Evolutionary conservation across 2,113 vertebrate genomes (phyloP), one percentile per base, ranked within the genome.

Genomic region (Symphodus melops): DNA sequence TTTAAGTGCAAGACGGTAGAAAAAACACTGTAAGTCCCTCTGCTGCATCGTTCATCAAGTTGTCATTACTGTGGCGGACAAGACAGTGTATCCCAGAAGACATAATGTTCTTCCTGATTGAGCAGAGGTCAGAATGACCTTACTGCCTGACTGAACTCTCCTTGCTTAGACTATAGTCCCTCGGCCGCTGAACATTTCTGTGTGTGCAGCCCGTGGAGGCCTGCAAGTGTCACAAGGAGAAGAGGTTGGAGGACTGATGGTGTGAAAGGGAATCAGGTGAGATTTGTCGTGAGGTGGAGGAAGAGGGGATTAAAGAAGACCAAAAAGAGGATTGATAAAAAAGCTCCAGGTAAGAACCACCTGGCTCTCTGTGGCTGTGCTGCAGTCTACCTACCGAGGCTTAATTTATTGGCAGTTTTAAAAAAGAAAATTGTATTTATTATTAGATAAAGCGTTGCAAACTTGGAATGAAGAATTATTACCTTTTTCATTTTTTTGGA

Each of bases 71-170:
- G 56, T 20, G 11, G 55, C 25, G 52, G 72, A 85, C 82, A 52
- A 81, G 65, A 80, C 75, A 77, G 68, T 8, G 6, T 68, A 37
- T 89, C 83, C 86, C 83, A 79, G 58, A 79, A 77, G 84, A 68
- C 42, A 17, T 62, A 33, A 41, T 77, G 74, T 65, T 65, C 78
- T 81, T 86, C 71, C 62, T 73, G 46, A 49, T 86, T 77, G 53
- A 37, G 54, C 59, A 57, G 72, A 84, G 86, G 88, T 91, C 85
- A 84, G 20, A 42, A 61, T 77, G 87, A 87, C 90, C 90, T 91
- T 88, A 71, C 68, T 11, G 65, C 72, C 46, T 79, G 82, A 79
- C 72, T 86, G 74, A 84, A 86, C 68, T 68, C 48, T 68, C 66
- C 61, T 51, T 20, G 19, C 53, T 75, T 54, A 21, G 55, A 66